phyloP scores from a whole-genome alignment of 1,140 invertebrate genomes.

The Lineus longissimus region DNA sequence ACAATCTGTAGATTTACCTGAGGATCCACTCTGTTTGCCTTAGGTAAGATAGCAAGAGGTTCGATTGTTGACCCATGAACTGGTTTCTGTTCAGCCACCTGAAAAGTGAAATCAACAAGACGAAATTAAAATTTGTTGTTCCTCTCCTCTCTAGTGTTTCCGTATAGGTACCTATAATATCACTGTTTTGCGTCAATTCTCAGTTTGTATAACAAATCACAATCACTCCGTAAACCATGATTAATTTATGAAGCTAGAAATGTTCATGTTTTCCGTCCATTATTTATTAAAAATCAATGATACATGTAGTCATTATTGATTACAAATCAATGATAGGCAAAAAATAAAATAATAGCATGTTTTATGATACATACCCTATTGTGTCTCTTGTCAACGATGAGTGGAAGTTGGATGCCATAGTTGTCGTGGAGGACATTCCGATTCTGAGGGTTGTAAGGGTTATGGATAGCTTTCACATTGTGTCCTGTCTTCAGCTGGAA shows the following conservation, averaged over 20 bases:
- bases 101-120: slow-evolving; percentile 5
- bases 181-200: too few relatives aligned
- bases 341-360: too few relatives aligned
- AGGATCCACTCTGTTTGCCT: slow-evolving; percentile 49
- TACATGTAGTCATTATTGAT: too few relatives aligned
- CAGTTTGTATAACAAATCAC: too few relatives aligned
- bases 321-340: too few relatives aligned
- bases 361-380: slow-evolving; percentile 35
- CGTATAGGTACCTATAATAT: neutral
- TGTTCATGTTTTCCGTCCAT: too few relatives aligned
- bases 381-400: slow-evolving; percentile 38
- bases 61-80: slow-evolving; percentile 43
- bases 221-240: too few relatives aligned
- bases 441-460: slow-evolving; percentile 48
- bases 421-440: slow-evolving; percentile 43
- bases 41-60: slow-evolving; percentile 43
- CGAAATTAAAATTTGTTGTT: neutral
- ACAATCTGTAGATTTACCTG: slow-evolving; percentile 40
- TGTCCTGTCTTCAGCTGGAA: slow-evolving; percentile 20
- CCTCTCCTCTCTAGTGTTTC: too few relatives aligned
- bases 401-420: slow-evolving; percentile 50
- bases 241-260: too few relatives aligned
- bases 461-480: slow-evolving; percentile 37
- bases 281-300: too few relatives aligned
- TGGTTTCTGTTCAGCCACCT: slow-evolving; percentile 21